These are phyloP conservation scores for Chrysemys picta DNA, from an alignment of 2,113 vertebrate genomes.

Conservation along the genomic window DNA sequence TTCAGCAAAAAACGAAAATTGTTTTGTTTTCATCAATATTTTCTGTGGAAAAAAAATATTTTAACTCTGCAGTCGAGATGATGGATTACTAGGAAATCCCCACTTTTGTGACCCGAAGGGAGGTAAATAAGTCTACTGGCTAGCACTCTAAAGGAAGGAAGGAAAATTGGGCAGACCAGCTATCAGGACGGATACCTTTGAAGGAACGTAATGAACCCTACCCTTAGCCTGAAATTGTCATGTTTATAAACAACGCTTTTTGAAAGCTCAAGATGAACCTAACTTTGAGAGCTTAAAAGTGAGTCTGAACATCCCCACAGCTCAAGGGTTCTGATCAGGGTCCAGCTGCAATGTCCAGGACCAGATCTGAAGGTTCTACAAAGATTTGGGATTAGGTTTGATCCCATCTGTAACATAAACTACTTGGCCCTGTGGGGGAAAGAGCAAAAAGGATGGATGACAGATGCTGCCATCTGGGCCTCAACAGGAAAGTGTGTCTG, in stretches of 20 bases:
- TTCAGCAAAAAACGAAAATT: too few relatives aligned
- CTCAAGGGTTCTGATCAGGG: background rate
- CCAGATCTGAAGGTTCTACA: background rate
- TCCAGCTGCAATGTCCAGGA: background rate
- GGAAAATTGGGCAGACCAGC: too few relatives aligned
- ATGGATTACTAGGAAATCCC: too few relatives aligned
- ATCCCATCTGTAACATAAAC: background rate
- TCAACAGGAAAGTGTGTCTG: background rate
- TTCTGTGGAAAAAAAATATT: too few relatives aligned
- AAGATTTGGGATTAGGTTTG: background rate
- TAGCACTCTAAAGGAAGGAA: too few relatives aligned
- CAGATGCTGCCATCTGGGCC: background rate
- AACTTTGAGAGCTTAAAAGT: background rate
- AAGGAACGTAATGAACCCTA: background rate
- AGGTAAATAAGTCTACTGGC: too few relatives aligned
- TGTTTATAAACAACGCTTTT: background rate
- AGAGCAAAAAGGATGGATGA: background rate
- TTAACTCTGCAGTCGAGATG: too few relatives aligned
- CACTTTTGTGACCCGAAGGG: too few relatives aligned
- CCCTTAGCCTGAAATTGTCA: background rate
- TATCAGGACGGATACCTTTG: background rate
- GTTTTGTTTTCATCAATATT: too few relatives aligned
- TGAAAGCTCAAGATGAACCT: background rate
- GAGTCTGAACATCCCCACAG: background rate
- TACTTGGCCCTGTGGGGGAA: background rate